Base-by-base conservation (phyloP, 2,888 invertebrate species). In the Lasioglossum calceatum region DNA sequence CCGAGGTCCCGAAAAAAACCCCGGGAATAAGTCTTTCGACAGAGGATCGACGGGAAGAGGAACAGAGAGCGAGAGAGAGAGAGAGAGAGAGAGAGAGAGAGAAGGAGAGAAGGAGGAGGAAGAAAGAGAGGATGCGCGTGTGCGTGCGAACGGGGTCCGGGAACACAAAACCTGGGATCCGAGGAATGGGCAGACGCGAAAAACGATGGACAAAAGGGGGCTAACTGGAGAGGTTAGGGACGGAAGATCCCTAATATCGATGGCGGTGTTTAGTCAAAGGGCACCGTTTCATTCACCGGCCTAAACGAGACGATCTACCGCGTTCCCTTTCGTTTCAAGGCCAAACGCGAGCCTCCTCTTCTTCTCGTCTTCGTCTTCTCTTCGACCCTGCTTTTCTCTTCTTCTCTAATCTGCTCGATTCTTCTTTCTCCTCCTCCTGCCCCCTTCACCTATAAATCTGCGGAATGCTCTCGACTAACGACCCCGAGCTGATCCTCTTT, bases 211-310 rank as follows among this genome's bases (percentile, higher is more conserved):
- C 72, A 81, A 85, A 84, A 82, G 85, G 78, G 79, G 76, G 77
- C 85, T 81, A 80, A 87, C 77, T 76, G 85, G 54, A 67, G 84
- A 67, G 84, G 75, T 80, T 79, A 81, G 83, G 78, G 87, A 87
- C 87, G 81, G 80, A 88, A 84, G 88, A 87, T 88, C 83, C 84
- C 85, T 82, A 87, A 87, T 83, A 83, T 87, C 82, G 87, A 85
- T 79, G 87, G 87, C 87, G 88, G 88, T 85, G 86, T 80, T 87
- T 81, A 79, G 85, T 88, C 88, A 88, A 88, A 88, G 88, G 80
- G 77, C 79, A 76, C 82, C 23, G 77, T 83, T 86, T 84, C 88
- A 87, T 88, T 88, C 87, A 88, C 80, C 77, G 85, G 72, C 73
- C 83, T 78, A 82, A 87, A 81, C 87, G 82, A 84, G 87, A 84